Conservation (phyloP, 1,140 invertebrate genomes). For the Hyles vespertilio region DNA sequence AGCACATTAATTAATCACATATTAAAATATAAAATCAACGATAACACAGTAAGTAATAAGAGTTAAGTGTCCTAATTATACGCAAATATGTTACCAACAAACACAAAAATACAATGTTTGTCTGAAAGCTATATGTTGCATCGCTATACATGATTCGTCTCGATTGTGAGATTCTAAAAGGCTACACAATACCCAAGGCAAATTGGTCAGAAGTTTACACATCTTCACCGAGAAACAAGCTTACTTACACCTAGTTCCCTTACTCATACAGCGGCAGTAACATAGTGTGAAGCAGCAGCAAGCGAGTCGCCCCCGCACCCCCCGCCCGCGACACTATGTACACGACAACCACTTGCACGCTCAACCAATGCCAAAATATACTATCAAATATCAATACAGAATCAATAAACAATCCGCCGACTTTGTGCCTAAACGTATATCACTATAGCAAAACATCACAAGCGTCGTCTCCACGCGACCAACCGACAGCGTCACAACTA, state of each 20-base stretch:
- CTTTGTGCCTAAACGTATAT: slow-evolving; percentile 19
- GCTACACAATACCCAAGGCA: slow-evolving; percentile 69
- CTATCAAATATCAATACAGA: slow-evolving; percentile 43
- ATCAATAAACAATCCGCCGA: neutral
- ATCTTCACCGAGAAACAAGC: slow-evolving; percentile 60
- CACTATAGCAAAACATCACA: slow-evolving; percentile 69
- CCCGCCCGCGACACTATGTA: slow-evolving; percentile 35
- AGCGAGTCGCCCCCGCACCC: slow-evolving; percentile 49
- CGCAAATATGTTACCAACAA: slow-evolving; percentile 12
- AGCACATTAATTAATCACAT: slow-evolving; percentile 58
- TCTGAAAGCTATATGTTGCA: slow-evolving; percentile 59
- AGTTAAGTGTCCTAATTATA: slow-evolving; percentile 20
- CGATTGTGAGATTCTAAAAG: slow-evolving; percentile 62
- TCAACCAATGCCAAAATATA: slow-evolving; percentile 55
- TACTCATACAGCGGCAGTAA: slow-evolving; percentile 51
- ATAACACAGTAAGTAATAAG: slow-evolving; percentile 46
- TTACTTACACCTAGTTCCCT: slow-evolving; percentile 60
- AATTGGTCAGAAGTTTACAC: slow-evolving; percentile 69
- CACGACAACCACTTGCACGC: slow-evolving; percentile 28
- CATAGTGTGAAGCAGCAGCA: slow-evolving; percentile 47
- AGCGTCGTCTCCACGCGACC: slow-evolving; percentile 57
- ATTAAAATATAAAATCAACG: slow-evolving; percentile 66
- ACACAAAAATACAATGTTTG: slow-evolving; percentile 48
- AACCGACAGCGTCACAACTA: slow-evolving; percentile 32
- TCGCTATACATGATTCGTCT: slow-evolving; percentile 67